Evolutionary conservation across 2,888 invertebrate genomes (phyloP), one percentile per base, ranked within the genome.

Genomic region (Eupithecia insigniata): DNA sequence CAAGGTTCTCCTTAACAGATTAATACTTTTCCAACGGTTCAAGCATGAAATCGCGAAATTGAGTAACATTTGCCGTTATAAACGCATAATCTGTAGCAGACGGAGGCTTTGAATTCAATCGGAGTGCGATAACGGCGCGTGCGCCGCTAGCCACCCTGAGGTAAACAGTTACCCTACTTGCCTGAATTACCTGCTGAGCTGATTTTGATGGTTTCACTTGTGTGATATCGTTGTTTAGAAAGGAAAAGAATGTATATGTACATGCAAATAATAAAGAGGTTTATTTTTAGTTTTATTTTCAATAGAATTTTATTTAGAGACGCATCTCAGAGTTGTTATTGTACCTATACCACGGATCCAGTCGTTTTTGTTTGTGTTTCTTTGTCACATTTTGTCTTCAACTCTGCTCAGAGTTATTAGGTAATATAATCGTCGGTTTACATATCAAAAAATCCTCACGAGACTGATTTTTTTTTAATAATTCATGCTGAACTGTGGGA

Each of bases 141-240:
- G 69, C 75, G 80, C 81, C 82, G 80, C 80, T 82, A 81, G 76
- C 77, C 73, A 78, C 77, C 79, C 77, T 74, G 74, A 73, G 68
- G 60, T 62, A 55, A 65, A 81, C 81, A 81, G 82, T 82, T 83
- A 82, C 81, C 83, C 83, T 78, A 84, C 81, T 83, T 82, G 77
- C 79, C 79, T 80, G 79, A 78, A 80, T 79, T 62, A 36, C 66
- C 51, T 46, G 66, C 10, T 39, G 22, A 71, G 51, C 26, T 71
- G 64, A 69, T 65, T 73, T 61, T 65, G 16, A 46, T n/a, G n/a
- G 58, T 36, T 34, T 64, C 64, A 36, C 61, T 62, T 62, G 18
- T 30, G 46, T 22, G 22, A n/a, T 14, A 16, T 22, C 18, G 28
- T 16, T 30, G 18, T 18, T 26, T 30, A 18, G 32, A 10, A 32